These are phyloP conservation scores for Plebejus melissa DNA, from an alignment of 2,888 invertebrate genomes.

Conservation along the genomic window DNA sequence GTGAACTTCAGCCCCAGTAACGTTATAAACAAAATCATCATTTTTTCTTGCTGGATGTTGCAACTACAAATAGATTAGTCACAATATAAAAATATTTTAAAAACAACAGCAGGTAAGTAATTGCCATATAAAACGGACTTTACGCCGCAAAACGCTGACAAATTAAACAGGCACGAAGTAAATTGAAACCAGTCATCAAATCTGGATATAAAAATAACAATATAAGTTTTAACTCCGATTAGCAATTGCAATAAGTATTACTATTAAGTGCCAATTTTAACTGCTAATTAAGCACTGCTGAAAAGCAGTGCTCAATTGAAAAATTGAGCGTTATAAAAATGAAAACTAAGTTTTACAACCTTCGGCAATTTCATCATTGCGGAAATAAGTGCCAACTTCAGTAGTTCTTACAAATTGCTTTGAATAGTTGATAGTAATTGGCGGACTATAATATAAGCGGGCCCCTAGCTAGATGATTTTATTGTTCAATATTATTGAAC, in stretches of 20 bases:
- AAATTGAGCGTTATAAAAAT: not conserved
- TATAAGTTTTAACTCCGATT: not conserved
- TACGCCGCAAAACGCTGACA: not conserved
- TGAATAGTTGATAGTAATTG: too few species aligned
- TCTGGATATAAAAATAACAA: not conserved
- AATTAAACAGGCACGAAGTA: not conserved
- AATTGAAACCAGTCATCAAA: not conserved
- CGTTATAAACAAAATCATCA: conserved; percentile 34
- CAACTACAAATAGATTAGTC: not conserved
- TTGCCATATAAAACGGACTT: not conserved
- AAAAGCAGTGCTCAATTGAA: too few species aligned
- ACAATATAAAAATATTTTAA: too few species aligned
- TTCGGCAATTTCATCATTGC: not conserved
- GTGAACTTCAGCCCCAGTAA: not conserved
- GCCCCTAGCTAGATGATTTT: too few species aligned
- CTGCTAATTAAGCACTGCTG: not conserved
- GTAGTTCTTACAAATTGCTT: not conserved
- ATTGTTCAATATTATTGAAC: too few species aligned
- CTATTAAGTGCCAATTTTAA: conserved; percentile 5
- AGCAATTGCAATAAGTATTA: not conserved
- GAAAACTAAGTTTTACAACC: not conserved
- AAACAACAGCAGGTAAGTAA: too few species aligned
- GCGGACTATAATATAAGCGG: too few species aligned
- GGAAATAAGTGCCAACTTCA: not conserved
- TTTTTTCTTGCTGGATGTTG: not conserved